Percentiles rank a stretch among this genome's conserved stretches.
These are phyloP conservation scores for Malurus cyaneus DNA, from an alignment of 2,113 vertebrate species.

Conservation along the genomic window DNA sequence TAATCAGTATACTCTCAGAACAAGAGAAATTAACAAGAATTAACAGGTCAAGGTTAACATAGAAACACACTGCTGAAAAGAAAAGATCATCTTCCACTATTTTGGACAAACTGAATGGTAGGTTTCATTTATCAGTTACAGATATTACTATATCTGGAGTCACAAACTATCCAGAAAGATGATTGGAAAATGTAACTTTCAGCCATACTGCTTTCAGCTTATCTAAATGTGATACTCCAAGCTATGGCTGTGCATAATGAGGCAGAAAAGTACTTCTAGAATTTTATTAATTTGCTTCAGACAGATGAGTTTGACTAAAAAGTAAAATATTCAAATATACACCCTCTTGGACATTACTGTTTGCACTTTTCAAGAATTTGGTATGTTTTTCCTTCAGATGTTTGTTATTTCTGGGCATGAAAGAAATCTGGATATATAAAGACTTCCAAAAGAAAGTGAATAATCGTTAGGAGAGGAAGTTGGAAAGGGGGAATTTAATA, in stretches of 20 bases:
- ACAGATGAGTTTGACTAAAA: constrained; percentile 35
- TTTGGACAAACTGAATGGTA: constrained; percentile 19
- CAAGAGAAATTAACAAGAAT: background rate
- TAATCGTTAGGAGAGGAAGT: background rate
- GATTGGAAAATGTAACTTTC: constrained; percentile 61
- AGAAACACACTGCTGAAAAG: constrained; percentile 27
- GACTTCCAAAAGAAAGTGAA: background rate
- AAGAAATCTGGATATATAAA: background rate
- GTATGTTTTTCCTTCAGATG: background rate
- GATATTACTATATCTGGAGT: constrained; percentile 25
- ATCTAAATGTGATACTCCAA: constrained; percentile 48
- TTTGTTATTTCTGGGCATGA: background rate
- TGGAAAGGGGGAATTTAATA: background rate
- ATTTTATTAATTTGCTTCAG: constrained; percentile 40
- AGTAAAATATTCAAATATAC: background rate
- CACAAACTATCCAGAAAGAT: constrained; percentile 59
- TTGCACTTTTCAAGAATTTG: background rate
- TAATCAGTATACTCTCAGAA: background rate
- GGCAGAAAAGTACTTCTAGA: constrained; percentile 16
- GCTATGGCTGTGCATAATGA: background rate
- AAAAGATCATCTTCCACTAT: constrained; percentile 10
- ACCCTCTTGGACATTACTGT: background rate
- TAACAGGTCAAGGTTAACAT: background rate
- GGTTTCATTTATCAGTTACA: constrained; percentile 51
- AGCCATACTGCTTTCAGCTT: constrained; percentile 55